Evolutionary conservation across 2,888 invertebrate genomes (phyloP).

Genomic region (Chalcis sispes): DNA sequence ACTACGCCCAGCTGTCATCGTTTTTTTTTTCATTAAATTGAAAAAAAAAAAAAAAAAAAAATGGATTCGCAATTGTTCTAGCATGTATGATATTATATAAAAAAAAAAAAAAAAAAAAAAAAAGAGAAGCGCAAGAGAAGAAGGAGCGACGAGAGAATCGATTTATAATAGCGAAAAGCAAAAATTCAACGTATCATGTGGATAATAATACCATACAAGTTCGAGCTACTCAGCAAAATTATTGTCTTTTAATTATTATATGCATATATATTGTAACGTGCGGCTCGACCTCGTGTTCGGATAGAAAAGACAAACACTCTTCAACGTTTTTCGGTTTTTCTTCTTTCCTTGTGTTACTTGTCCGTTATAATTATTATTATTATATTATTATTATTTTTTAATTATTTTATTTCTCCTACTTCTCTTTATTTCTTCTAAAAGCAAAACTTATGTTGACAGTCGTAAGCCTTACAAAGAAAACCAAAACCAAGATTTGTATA

Average conservation of each 20-base stretch:
- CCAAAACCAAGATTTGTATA: slow-evolving; percentile 54
- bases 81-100: slow-evolving; percentile 71
- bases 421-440: slow-evolving; percentile 44
- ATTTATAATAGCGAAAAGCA: slow-evolving; percentile 48
- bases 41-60: slow-evolving; percentile 57
- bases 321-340: slow-evolving; percentile 52
- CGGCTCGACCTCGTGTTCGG: slow-evolving; percentile 52
- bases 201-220: slow-evolving; percentile 44
- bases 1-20: slow-evolving; percentile 70
- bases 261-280: slow-evolving; percentile 53
- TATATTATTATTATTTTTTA: slow-evolving; percentile 38
- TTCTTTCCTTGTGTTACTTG: slow-evolving; percentile 57
- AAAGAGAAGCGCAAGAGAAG: slow-evolving; percentile 65
- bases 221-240: slow-evolving; percentile 54
- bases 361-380: slow-evolving; percentile 53
- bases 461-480: slow-evolving; percentile 48
- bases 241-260: slow-evolving; percentile 58
- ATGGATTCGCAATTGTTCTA: slow-evolving; percentile 70
- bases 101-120: slow-evolving; percentile 20
- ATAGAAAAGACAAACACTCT: slow-evolving; percentile 50
- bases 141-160: slow-evolving; percentile 49
- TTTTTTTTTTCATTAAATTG: slow-evolving; percentile 68
- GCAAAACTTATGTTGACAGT: slow-evolving; percentile 47
- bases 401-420: slow-evolving; percentile 47
- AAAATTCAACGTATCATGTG: slow-evolving; percentile 56